Conservation (phyloP, 2,113 vertebrate genomes). For the Xenopus tropicalis region DNA sequence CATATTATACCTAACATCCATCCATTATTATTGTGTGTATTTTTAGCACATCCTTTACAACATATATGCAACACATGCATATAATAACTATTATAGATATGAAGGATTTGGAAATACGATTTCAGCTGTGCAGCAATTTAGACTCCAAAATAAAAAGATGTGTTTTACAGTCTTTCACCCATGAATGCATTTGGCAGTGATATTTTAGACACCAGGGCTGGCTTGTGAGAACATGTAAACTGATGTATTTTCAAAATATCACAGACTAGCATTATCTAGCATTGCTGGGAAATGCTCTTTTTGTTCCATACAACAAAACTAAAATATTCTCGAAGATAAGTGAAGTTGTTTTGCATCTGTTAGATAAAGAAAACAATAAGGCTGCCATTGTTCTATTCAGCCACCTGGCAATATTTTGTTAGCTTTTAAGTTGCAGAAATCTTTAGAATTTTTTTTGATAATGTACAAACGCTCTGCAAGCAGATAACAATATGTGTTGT, state of each 20-base stretch:
- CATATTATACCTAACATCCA: too few species aligned
- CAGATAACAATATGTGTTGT: constrained; percentile 16
- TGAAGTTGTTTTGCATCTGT: constrained; percentile 37
- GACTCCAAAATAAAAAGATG: constrained; percentile 1
- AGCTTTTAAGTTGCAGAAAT: constrained; percentile 24
- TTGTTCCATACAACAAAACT: constrained; percentile 29
- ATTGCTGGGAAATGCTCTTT: constrained; percentile 3
- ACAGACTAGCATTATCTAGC: constrained; percentile 8
- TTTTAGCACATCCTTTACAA: too few species aligned
- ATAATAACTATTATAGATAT: not conserved
- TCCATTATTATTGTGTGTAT: too few species aligned
- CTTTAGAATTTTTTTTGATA: constrained; percentile 32
- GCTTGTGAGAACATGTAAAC: constrained; percentile 12
- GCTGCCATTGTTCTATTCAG: not conserved
- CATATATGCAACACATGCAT: too few species aligned
- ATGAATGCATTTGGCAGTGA: not conserved
- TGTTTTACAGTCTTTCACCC: not conserved
- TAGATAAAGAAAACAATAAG: constrained; percentile 34
- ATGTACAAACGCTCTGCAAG: constrained; percentile 14
- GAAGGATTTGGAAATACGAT: not conserved
- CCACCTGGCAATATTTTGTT: constrained; percentile 34
- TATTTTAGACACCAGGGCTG: constrained; percentile 1
- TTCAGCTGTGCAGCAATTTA: not conserved
- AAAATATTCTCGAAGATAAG: constrained; percentile 19
- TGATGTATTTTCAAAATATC: constrained; percentile 6